Evolutionary conservation across 1,140 invertebrate genomes (phyloP), one percentile per base, ranked within the genome.

Genomic region (Mactra quadrangularis): DNA sequence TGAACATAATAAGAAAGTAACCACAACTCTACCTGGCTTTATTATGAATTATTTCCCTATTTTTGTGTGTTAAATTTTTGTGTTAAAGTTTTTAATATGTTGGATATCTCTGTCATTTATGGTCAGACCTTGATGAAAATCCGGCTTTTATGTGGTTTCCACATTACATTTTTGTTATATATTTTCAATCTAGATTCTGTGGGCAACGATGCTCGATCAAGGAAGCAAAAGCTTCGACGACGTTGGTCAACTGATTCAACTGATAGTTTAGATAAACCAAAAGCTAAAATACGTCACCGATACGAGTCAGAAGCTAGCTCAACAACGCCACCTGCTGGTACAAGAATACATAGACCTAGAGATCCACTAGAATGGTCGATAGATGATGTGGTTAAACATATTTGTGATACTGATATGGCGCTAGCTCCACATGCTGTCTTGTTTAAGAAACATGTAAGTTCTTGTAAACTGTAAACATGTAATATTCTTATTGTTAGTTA

Each of bases 301-400:
- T 50, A 60, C 27, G 66, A 66, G 41, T 64, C 77, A 6, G 77
- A 81, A 89, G 92, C 92, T 15, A 92, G 91, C 83, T 93, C 92
- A 0, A 93, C 92, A 31, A 92, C 91, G 64, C 38, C 38, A 41
- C n/a, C n/a, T n/a, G 87, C 85, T 19, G 89, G 95, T 13, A 95
- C 94, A 11, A 86, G 84, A 52, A 64, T 45, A 22, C 81, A 81
- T 55, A 50, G 76, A 53, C 82, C 66, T 22, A 70, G 53, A 71
- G 64, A 53, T 62, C 97, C 97, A 4, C 94, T 94, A 19, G 96
- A 98, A 88, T 99, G 98, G 98, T 95, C 96, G 11, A 97, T 98
- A 71, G 97, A 99, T 92, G 97, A 99, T 91, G 98, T 99, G 38
- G 98, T 98, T 86, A 95, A 96, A 85, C 96, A 97, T 91, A 98